These are phyloP conservation scores for Pluvialis apricaria DNA, from an alignment of 2,113 vertebrate genomes.

Conservation along the genomic window DNA sequence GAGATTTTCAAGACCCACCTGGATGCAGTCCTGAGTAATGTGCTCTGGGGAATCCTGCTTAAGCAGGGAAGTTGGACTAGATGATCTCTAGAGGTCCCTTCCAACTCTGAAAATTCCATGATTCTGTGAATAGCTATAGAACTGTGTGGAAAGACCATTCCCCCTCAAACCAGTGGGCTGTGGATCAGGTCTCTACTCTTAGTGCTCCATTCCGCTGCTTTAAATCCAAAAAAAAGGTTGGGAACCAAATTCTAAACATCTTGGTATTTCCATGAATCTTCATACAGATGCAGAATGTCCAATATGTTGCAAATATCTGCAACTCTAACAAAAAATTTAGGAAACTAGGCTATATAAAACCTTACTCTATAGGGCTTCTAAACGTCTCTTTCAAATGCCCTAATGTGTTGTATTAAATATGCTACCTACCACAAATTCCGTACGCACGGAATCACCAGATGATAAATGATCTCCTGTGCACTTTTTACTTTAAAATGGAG, in stretches of 20 bases:
- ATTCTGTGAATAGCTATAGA: not conserved
- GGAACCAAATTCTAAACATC: not conserved
- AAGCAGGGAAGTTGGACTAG: no score
- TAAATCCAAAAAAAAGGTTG: not conserved
- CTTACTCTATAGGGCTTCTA: not conserved
- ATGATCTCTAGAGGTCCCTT: no score
- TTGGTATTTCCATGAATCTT: not conserved
- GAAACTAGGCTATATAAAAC: not conserved
- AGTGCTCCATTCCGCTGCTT: not conserved
- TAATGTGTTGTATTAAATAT: not conserved
- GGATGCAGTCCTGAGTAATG: no score
- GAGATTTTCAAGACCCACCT: no score
- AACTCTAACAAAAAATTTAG: not conserved
- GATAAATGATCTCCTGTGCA: not conserved
- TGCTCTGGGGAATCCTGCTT: no score
- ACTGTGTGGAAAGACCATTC: not conserved
- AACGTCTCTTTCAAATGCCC: not conserved
- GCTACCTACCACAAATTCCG: not conserved
- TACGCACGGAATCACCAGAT: not conserved
- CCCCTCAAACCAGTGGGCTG: not conserved
- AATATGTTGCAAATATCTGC: not conserved
- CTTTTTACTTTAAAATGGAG: slow-evolving; percentile 6
- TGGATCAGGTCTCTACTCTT: not conserved
- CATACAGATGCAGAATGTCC: not conserved
- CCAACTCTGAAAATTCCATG: no score